Conservation (phyloP, 2,888 invertebrate genomes). For the Helobdella robusta region DNA sequence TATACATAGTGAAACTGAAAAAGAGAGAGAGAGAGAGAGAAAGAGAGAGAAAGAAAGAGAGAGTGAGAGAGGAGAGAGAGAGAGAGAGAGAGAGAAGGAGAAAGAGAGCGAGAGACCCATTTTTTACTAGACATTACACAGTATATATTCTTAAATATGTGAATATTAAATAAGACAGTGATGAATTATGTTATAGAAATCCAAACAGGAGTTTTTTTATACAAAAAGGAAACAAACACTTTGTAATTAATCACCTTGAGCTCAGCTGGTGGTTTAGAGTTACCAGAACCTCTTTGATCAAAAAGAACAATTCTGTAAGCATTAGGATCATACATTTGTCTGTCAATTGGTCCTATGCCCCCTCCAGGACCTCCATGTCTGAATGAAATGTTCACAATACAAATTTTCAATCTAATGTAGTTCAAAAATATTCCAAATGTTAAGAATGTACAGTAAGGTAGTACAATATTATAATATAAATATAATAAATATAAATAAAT, state of each 20-base stretch:
- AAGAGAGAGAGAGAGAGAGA: too few relatives aligned
- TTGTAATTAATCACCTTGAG: constrained; percentile 39
- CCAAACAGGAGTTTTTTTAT: too few relatives aligned
- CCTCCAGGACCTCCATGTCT: constrained; percentile 39
- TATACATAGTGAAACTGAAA: too few relatives aligned
- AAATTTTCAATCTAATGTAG: too few relatives aligned
- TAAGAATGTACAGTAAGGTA: not conserved
- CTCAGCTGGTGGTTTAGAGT: constrained; percentile 42
- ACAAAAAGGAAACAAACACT: too few relatives aligned
- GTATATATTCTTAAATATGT: not conserved
- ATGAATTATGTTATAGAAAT: not conserved
- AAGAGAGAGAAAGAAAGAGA: too few relatives aligned
- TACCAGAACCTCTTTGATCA: constrained; percentile 44
- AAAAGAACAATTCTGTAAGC: constrained; percentile 41
- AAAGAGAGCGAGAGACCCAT: too few relatives aligned
- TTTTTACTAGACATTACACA: too few relatives aligned
- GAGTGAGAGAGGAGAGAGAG: too few relatives aligned
- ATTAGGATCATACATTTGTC: constrained; percentile 42
- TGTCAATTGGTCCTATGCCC: constrained; percentile 35
- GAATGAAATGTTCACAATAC: too few relatives aligned
- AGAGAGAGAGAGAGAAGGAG: too few relatives aligned
- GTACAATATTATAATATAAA: not conserved
- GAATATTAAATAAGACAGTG: not conserved
- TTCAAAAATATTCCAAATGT: too few relatives aligned
- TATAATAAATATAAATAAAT: not conserved